Percentiles rank a stretch among this genome's conserved stretches.
phyloP scores from a whole-genome alignment of 2,888 invertebrate genomes.

The Globia sparganii region DNA sequence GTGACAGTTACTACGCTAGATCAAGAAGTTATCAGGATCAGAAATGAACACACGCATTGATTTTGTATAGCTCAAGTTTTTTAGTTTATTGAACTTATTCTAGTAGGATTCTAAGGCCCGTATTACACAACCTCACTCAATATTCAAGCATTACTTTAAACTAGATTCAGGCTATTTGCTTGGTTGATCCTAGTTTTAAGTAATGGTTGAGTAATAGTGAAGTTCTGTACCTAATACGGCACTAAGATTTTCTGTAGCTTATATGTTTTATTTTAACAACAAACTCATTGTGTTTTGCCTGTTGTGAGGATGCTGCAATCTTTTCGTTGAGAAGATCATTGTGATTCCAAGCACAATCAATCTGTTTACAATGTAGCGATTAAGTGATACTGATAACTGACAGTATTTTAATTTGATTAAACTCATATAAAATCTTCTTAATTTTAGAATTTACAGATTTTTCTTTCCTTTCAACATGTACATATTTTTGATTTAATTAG shows the following conservation, averaged over 20 bases:
- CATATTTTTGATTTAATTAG: not conserved
- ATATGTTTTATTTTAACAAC: not conserved
- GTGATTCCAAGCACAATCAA: not conserved
- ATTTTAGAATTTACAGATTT: not conserved
- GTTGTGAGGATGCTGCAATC: not conserved
- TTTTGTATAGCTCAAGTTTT: not conserved
- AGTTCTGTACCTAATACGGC: too few relatives aligned
- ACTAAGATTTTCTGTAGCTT: too few relatives aligned
- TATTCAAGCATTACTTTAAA: too few relatives aligned
- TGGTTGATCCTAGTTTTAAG: too few relatives aligned
- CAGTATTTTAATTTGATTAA: not conserved
- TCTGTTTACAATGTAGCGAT: not conserved
- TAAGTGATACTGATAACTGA: not conserved
- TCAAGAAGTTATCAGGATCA: constrained; percentile 57
- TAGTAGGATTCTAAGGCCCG: not conserved
- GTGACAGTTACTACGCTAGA: constrained; percentile 68
- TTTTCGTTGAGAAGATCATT: not conserved
- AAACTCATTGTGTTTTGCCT: not conserved
- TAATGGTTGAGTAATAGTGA: too few relatives aligned
- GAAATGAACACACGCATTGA: constrained; percentile 69
- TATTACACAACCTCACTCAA: too few relatives aligned
- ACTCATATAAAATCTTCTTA: not conserved
- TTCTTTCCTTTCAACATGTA: too few relatives aligned
- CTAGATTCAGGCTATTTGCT: too few relatives aligned
- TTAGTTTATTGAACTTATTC: not conserved